These are phyloP conservation scores for Pheosia tremula DNA, from an alignment of 2,888 invertebrate genomes.

Conservation along the genomic window DNA sequence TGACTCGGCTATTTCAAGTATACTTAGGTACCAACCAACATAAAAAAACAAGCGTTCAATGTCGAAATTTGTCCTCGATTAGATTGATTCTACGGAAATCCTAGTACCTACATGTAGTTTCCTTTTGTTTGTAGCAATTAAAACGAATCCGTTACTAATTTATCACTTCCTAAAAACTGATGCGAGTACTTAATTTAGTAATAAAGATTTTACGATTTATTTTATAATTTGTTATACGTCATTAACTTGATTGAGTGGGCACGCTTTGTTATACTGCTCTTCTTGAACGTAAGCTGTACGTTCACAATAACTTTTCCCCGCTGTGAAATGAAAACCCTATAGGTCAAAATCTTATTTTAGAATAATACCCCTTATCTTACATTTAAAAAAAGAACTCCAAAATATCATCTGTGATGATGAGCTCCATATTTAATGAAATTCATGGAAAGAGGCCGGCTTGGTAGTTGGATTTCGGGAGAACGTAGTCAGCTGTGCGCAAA, in stretches of 20 bases:
- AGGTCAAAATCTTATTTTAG: too few relatives aligned
- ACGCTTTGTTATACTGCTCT: too few relatives aligned
- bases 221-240: neutral
- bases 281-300: too few relatives aligned
- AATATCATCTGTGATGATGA: constrained; percentile 30
- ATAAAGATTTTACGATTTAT: neutral
- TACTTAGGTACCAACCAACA: too few relatives aligned
- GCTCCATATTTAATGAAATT: constrained; percentile 38
- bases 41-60: neutral
- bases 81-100: constrained; percentile 1
- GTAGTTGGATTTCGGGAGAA: constrained; percentile 58
- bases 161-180: constrained; percentile 2
- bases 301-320: too few relatives aligned
- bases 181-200: neutral
- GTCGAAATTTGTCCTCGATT: constrained; percentile 3
- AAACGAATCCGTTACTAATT: neutral
- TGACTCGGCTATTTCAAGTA: too few relatives aligned
- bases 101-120: neutral
- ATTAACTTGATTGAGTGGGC: too few relatives aligned
- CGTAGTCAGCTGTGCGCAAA: constrained; percentile 77
- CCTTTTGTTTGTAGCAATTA: constrained; percentile 5
- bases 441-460: constrained; percentile 38
- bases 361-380: too few relatives aligned
- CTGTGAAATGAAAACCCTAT: too few relatives aligned
- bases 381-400: too few relatives aligned